Evolutionary conservation across 2,113 vertebrate species (phyloP).

Genomic region (Ceuthmochares aereus): DNA sequence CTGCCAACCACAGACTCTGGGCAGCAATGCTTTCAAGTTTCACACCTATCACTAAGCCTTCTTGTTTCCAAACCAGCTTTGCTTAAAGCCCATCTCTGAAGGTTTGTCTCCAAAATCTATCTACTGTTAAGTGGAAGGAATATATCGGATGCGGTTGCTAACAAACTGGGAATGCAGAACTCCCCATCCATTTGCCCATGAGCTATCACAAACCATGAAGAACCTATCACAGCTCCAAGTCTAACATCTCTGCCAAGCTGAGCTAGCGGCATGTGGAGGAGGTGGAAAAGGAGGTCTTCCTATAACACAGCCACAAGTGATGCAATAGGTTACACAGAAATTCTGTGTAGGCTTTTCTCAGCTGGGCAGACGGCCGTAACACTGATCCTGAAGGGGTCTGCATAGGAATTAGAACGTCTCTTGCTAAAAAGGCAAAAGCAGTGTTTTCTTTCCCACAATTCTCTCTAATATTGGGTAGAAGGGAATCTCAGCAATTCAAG

Average conservation of each 20-base stretch:
- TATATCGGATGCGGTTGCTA: rapidly evolving
- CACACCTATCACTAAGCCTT: background rate
- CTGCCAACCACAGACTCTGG: background rate
- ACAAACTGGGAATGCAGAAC: background rate
- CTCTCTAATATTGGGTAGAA: background rate
- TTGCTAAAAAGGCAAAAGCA: background rate
- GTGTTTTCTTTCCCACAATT: background rate
- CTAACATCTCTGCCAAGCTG: background rate
- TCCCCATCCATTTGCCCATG: background rate
- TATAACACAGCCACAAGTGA: background rate
- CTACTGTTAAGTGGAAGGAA: background rate
- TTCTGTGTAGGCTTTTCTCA: background rate
- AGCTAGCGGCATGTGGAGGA: background rate
- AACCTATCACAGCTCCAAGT: background rate
- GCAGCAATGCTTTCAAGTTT: background rate
- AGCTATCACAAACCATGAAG: background rate
- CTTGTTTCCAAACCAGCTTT: background rate
- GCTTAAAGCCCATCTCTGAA: background rate
- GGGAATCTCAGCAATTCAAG: background rate
- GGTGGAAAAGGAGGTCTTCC: background rate
- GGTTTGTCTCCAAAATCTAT: background rate
- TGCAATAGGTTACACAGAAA: background rate
- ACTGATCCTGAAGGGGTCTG: background rate
- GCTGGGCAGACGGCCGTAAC: background rate
- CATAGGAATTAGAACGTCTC: background rate